Percentiles rank a stretch among this genome's conserved stretches.
These are phyloP conservation scores for Poliocrania exsul DNA, from an alignment of 2,797 vertebrate genomes.

Conservation along the genomic window DNA sequence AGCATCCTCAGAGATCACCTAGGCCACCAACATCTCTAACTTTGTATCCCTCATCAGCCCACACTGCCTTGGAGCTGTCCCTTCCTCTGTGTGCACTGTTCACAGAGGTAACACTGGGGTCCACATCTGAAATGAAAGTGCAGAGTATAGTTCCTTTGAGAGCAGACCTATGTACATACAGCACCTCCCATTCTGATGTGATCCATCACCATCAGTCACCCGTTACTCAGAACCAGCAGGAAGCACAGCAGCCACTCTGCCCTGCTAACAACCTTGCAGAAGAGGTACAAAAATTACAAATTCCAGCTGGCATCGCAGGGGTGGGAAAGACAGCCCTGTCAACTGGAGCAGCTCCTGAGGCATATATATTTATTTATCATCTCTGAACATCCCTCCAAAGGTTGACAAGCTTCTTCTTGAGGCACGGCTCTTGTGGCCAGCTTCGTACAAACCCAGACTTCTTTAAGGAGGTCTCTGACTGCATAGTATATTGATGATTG, in stretches of 20 bases:
- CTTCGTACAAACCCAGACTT: not conserved
- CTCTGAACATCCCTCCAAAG: not conserved
- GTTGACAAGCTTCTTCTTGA: not conserved
- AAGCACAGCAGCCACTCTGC: not conserved
- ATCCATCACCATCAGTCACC: not conserved
- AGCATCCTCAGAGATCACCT: not conserved
- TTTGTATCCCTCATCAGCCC: not conserved
- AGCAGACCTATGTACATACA: not conserved
- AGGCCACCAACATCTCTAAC: not conserved
- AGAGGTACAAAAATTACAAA: not conserved
- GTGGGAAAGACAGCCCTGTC: not conserved
- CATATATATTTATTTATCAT: not conserved
- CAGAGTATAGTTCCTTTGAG: not conserved
- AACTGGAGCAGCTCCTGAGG: not conserved
- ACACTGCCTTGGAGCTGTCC: rapidly evolving
- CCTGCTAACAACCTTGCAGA: not conserved
- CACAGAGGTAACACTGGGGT: not conserved
- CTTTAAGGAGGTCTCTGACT: not conserved
- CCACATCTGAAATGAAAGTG: not conserved
- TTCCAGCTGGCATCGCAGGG: not conserved
- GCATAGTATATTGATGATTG: not conserved
- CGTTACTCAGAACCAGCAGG: not conserved
- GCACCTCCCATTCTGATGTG: not conserved
- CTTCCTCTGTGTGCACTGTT: not conserved
- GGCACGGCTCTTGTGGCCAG: rapidly evolving